phyloP scores from a whole-genome alignment of 1,140 invertebrate genomes.

The Calephelis virginiensis region DNA sequence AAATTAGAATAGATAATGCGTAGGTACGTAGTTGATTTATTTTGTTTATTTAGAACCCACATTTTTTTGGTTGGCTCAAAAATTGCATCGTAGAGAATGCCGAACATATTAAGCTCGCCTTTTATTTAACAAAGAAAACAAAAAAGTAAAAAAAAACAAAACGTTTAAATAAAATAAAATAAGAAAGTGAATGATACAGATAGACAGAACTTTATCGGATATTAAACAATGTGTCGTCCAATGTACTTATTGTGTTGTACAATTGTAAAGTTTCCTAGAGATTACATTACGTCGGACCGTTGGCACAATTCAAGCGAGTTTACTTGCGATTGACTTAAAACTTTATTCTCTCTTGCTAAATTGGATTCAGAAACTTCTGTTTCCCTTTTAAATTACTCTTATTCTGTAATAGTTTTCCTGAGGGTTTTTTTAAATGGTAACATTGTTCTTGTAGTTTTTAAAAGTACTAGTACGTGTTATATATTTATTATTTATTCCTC shows the following conservation, averaged over 20 bases:
- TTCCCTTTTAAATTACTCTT: conserved; percentile 14
- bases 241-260: conserved; percentile 11
- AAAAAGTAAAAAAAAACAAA: too few species aligned
- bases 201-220: conserved; percentile 1
- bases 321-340: conserved; percentile 32
- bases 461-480: not conserved
- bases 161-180: not conserved
- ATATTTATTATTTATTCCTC: not conserved
- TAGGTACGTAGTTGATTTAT: too few species aligned
- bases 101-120: too few species aligned
- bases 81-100: too few species aligned
- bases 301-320: conserved; percentile 21
- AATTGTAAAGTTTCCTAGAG: conserved; percentile 23
- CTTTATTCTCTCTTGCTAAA: conserved; percentile 17
- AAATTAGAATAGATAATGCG: too few species aligned
- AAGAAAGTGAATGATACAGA: not conserved
- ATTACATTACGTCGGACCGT: conserved; percentile 29
- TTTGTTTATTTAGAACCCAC: too few species aligned
- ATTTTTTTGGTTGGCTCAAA: too few species aligned
- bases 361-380: conserved; percentile 19
- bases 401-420: not conserved
- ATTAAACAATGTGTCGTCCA: conserved; percentile 4
- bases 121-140: too few species aligned
- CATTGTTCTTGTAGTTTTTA: not conserved
- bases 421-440: not conserved